Base-by-base conservation (phyloP, 2,888 invertebrate species). In the Aradus depressus region DNA sequence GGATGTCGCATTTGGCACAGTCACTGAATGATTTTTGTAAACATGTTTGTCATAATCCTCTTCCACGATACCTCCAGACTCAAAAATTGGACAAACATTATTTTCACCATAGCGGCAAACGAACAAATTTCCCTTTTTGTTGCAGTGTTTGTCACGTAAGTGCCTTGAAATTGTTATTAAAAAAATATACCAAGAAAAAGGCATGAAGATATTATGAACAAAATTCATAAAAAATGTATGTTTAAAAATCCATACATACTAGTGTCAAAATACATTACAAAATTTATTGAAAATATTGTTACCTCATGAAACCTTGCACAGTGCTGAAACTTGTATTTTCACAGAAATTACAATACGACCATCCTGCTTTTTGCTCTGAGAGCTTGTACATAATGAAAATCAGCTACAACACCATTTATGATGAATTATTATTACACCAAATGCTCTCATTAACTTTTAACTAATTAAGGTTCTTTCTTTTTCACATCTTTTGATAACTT, bases 101-200 rank as follows among this genome's bases (percentile, higher is more conserved):
- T 90, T 89, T 64, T 80, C 80, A 35, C 89, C 91, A 74, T 90
- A 92, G 62, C 82, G 83, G 65, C 90, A 90, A 12, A 89, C 80
- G 65, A 79, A 84, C 16, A 88, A 85, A 23, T 88, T 87, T 50
- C 90, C 89, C 70, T 90, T 89, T 62, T 77, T 80, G 19, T 83
- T 79, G 65, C 86, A 86, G 65, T 90, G 90, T 52, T 79, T 76
- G 50, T 81, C 81, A 62, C 84, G 75, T 59, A 90, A 70, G 67
- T 90, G 90, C 61, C 85, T 84, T 68, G 52, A 74, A 72, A 68
- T 1, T 6, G 18, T 16, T 8, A 8, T 23, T 4, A 41, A 28
- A 10, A 28, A 10, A 28, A 10, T 28, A 28, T 28, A 8, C 10
- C 31, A 10, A 10, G n/a, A 10, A 28, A 8, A 28, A 10, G 8